Evolutionary conservation across 2,113 vertebrate species (phyloP).

Genomic region (Caracal caracal): DNA sequence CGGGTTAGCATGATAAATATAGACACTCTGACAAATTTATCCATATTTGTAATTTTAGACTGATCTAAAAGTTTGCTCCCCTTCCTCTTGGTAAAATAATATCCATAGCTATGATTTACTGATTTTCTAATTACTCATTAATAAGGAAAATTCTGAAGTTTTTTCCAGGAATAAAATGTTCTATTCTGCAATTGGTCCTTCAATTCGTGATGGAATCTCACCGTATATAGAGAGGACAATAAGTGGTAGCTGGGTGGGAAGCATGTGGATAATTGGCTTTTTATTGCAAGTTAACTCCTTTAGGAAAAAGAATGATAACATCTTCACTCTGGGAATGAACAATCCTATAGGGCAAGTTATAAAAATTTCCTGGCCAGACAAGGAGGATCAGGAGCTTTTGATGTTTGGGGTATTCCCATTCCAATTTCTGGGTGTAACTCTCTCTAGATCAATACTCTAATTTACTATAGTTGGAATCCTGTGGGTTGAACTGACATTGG

Average conservation of each 20-base stretch:
- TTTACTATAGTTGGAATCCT: background rate
- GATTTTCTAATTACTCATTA: background rate
- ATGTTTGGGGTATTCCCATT: background rate
- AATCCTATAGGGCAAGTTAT: background rate
- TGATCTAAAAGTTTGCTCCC: background rate
- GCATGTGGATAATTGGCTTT: background rate
- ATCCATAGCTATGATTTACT: background rate
- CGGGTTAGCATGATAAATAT: background rate
- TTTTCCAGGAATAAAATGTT: background rate
- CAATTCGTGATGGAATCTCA: background rate
- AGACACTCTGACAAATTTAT: background rate
- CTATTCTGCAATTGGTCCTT: background rate
- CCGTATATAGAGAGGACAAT: background rate
- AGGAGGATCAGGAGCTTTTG: background rate
- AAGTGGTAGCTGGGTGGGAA: background rate
- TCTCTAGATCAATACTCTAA: background rate
- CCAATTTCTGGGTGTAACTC: background rate
- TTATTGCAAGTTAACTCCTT: background rate
- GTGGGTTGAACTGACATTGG: background rate
- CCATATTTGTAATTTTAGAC: background rate
- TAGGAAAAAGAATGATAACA: background rate
- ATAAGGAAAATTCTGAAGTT: background rate
- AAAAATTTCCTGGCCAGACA: background rate
- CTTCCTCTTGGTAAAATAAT: background rate
- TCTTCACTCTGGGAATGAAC: background rate